Evolutionary conservation across 2,888 invertebrate genomes (phyloP), one percentile per base, ranked within the genome.

Genomic region (Octonoba sinensis): DNA sequence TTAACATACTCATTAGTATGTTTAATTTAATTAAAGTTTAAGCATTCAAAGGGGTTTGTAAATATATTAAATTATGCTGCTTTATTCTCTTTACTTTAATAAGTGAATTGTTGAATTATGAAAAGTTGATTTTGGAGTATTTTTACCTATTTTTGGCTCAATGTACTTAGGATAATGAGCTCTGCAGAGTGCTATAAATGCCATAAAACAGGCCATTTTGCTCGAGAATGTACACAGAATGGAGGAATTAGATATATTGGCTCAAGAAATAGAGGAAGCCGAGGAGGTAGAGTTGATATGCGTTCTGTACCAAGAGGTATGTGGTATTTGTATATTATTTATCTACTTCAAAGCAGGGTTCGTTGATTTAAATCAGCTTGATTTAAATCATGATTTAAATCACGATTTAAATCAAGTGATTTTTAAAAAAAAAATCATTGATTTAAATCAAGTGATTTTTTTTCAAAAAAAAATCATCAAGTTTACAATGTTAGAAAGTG

Each of bases 171-270:
- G 8, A 27, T 18, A 24, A 83, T 83, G 83, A 83, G 81, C 46
- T 79, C 83, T 16, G 93, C 93, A 90, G 93, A 93, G 88, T 96
- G 96, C 91, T 96, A 95, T 91, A 95, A 95, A 91, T 96, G 96
- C 90, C 95, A 94, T 91, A 93, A 95, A 89, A 93, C 94, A 88
- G 97, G 97, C 86, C 97, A 97, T 90, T 95, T 96, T 89, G 96
- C 96, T 88, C 93, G 96, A 87, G 97, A 97, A 90, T 97, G 97
- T 90, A 93, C 94, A 0, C 87, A 87, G 65, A 84, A 86, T 82
- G 82, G 84, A 27, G 84, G 83, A 46, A 64, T 82, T 51, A 69
- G 82, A 57, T 82, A 82, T 59, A 64, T 82, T 60, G 82, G 84
- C 49, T 74, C 82, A 13, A 71, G 84, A 72, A 84, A 84, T 24